Evolutionary conservation across 2,888 invertebrate genomes (phyloP), one percentile per base, ranked within the genome.

Genomic region (Hololepta plana): DNA sequence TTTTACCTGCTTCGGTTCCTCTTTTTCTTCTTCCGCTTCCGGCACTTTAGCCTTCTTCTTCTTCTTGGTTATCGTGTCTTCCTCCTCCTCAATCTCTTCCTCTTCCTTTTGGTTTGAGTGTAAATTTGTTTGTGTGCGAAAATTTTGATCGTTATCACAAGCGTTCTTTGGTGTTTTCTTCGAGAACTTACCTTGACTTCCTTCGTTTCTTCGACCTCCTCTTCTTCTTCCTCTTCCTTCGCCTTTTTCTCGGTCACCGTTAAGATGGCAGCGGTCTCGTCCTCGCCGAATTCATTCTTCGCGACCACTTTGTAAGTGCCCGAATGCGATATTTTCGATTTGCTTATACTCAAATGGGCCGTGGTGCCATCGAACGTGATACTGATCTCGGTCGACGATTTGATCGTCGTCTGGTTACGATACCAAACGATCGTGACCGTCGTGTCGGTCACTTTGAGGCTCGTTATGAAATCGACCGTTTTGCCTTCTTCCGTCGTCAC

Each of bases 201-300:
- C 35, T 45, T 38, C 31, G 45, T 34, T 35, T 48, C 39, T 24
- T 42, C 35, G 31, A 43, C 34, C 34, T 47, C 41, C 31, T 51
- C 43, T 27, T 47, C 44, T 35, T 50, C 45, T 29, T 49, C 44
- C 37, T 51, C 46, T 32, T 41, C 35, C 30, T 42, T 37, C 32
- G 48, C 49, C 38, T 69, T 66, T 49, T 45, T 49, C 39, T 54
- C 50, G 28, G 61, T 69, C 7, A 96, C 74, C 12, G 77, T 80
- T 30, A 98, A 63, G 43, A 81, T 75, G 23, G 91, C 84, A 22
- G 72, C 70, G 2, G 82, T 80, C 46, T 85, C 81, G 40, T 85
- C 90, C 48, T 80, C 76, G 25, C 96, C 96, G 41, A 72, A 75
- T 49, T 90, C 85, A 51, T 95, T 96, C 45, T 71, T 74, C 27